A percentile compares a stretch with the other conserved stretches of the same genome.
phyloP scores from a whole-genome alignment of 2,888 invertebrate genomes.

The Prenolepis imparis region DNA sequence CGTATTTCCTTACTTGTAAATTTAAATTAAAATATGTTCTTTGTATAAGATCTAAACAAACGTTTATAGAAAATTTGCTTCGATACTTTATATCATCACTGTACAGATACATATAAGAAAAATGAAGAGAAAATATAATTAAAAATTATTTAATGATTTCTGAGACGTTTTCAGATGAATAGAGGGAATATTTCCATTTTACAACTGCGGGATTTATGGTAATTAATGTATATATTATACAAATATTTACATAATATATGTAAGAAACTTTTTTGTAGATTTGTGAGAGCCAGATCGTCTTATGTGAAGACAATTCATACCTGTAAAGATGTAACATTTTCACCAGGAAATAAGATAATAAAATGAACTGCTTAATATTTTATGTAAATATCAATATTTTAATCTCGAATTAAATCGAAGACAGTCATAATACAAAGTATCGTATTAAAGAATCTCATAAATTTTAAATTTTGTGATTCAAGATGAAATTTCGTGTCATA shows the following conservation, averaged over 20 bases:
- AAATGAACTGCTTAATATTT: slow-evolving; percentile 36
- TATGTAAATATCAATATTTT: slow-evolving; percentile 69
- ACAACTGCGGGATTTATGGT: background rate
- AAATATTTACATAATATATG: background rate
- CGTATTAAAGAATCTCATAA: slow-evolving; percentile 52
- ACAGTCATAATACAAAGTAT: slow-evolving; percentile 69
- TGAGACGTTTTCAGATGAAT: background rate
- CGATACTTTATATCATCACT: background rate
- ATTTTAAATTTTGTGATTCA: slow-evolving; percentile 28
- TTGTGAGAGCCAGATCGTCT: background rate
- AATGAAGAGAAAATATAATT: background rate
- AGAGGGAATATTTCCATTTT: background rate
- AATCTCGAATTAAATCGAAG: slow-evolving; percentile 64
- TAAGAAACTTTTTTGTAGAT: background rate
- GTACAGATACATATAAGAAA: background rate
- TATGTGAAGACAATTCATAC: background rate
- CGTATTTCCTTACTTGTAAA: background rate
- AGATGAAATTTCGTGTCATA: slow-evolving; percentile 48
- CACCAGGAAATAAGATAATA: background rate
- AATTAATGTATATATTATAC: background rate
- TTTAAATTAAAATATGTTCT: slow-evolving; percentile 25
- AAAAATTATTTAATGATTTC: background rate
- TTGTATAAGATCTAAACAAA: slow-evolving; percentile 1
- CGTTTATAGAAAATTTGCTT: slow-evolving; percentile 5
- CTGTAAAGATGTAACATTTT: slow-evolving; percentile 5